Conservation (phyloP, 2,113 vertebrate genomes). For the Ptilonorhynchus violaceus region DNA sequence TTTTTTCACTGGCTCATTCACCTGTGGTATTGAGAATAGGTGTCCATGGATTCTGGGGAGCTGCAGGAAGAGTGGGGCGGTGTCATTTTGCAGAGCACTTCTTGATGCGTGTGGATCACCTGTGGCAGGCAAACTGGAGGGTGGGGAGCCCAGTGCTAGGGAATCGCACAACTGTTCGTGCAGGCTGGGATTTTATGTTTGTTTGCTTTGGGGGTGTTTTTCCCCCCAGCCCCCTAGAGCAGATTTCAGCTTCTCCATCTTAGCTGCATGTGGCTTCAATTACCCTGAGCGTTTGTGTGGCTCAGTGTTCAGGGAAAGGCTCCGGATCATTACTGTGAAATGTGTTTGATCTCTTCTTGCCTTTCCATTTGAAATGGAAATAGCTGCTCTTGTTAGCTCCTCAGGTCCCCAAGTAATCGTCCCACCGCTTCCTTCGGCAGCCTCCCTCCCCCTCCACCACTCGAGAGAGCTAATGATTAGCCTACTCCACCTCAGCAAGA, state of each 20-base stretch:
- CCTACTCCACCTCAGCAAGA: background rate
- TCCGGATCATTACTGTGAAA: conserved; percentile 49
- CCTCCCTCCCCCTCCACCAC: background rate
- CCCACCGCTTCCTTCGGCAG: conserved; percentile 1
- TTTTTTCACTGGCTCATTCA: background rate
- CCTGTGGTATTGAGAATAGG: background rate
- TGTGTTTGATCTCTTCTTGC: conserved; percentile 58
- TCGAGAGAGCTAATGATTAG: background rate
- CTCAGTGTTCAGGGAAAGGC: conserved; percentile 15
- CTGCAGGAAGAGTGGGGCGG: background rate
- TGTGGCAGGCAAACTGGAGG: background rate
- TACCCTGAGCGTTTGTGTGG: conserved; percentile 27
- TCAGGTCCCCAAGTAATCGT: conserved; percentile 56
- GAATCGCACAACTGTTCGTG: background rate
- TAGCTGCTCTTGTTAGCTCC: conserved; percentile 65
- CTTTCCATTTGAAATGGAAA: conserved; percentile 72
- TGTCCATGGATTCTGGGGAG: background rate
- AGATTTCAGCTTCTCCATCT: conserved; percentile 21
- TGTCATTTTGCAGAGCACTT: background rate
- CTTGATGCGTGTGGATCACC: background rate
- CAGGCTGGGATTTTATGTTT: conserved; percentile 10
- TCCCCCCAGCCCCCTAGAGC: background rate
- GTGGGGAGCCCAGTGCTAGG: background rate
- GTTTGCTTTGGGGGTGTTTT: conserved; percentile 26
- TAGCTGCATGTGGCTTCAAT: conserved; percentile 40